These are phyloP conservation scores for Trachelus stipa DNA, from an alignment of 2,888 invertebrate species.

Conservation along the genomic window DNA sequence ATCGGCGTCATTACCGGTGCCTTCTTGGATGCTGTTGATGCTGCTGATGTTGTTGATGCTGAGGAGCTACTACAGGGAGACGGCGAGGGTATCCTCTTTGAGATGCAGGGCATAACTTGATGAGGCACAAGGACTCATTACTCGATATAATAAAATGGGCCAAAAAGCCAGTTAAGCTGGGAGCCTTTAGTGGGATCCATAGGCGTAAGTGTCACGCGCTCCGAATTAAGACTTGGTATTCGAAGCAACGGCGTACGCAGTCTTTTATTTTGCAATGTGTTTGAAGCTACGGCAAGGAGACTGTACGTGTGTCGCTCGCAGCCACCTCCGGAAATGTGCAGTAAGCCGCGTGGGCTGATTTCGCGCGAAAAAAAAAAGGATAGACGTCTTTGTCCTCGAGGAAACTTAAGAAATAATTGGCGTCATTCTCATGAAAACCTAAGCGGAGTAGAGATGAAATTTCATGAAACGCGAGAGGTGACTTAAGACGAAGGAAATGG, in stretches of 20 bases:
- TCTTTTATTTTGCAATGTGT: not conserved
- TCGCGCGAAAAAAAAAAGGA: too few species aligned
- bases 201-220: slow-evolving; percentile 8
- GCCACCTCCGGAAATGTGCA: too few species aligned
- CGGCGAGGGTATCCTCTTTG: slow-evolving; percentile 35
- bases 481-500: too few species aligned
- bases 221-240: too few species aligned
- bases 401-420: too few species aligned
- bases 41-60: too few species aligned
- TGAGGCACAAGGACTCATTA: slow-evolving; percentile 50
- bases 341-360: too few species aligned
- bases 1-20: slow-evolving; percentile 45
- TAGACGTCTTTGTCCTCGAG: too few species aligned
- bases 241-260: not conserved
- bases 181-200: slow-evolving; percentile 33
- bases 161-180: slow-evolving; percentile 54
- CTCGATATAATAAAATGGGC: slow-evolving; percentile 56
- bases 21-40: not conserved
- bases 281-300: slow-evolving; percentile 10
- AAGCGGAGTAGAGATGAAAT: too few species aligned
- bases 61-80: slow-evolving; percentile 21
- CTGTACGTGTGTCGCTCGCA: not conserved
- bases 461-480: too few species aligned
- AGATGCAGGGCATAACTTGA: slow-evolving; percentile 46
- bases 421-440: too few species aligned